Conservation (phyloP, 2,888 invertebrate genomes). For the Amphipoea oculea region DNA sequence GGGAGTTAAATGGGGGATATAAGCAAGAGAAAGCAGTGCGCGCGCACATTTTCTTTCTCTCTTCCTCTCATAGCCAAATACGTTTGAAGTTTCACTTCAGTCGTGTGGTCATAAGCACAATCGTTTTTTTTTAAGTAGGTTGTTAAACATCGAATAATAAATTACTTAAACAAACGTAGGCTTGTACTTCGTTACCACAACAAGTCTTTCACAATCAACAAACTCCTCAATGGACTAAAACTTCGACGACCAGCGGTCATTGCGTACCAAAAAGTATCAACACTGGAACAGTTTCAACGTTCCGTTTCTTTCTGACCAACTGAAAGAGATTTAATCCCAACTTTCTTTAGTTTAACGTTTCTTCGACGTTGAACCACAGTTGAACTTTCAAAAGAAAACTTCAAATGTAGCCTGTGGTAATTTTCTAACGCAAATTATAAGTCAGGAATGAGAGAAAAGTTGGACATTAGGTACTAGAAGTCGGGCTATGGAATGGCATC, state of each 20-base stretch:
- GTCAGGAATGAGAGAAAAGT: constrained; percentile 42
- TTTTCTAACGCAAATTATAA: constrained; percentile 51
- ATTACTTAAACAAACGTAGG: neutral
- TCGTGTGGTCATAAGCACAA: no score
- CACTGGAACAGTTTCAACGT: constrained; percentile 16
- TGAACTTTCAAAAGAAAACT: constrained; percentile 37
- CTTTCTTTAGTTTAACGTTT: constrained; percentile 38
- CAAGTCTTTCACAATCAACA: constrained; percentile 8
- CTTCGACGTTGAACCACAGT: neutral
- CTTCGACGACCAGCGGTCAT: constrained; percentile 10
- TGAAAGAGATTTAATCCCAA: constrained; percentile 41
- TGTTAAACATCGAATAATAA: neutral
- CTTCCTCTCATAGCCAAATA: no score
- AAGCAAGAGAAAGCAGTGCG: no score
- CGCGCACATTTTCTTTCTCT: no score
- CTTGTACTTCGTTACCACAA: neutral
- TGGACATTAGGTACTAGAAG: constrained; percentile 13
- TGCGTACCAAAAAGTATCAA: constrained; percentile 24
- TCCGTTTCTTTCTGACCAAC: constrained; percentile 20
- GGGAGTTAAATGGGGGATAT: no score
- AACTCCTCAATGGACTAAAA: constrained; percentile 17
- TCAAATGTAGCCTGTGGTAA: constrained; percentile 38
- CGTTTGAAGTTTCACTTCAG: no score
- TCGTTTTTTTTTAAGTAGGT: neutral
- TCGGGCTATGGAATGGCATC: constrained; percentile 6